Evolutionary conservation across 1,140 invertebrate species (phyloP).

Genomic region (Acromyrmex heyeri): DNA sequence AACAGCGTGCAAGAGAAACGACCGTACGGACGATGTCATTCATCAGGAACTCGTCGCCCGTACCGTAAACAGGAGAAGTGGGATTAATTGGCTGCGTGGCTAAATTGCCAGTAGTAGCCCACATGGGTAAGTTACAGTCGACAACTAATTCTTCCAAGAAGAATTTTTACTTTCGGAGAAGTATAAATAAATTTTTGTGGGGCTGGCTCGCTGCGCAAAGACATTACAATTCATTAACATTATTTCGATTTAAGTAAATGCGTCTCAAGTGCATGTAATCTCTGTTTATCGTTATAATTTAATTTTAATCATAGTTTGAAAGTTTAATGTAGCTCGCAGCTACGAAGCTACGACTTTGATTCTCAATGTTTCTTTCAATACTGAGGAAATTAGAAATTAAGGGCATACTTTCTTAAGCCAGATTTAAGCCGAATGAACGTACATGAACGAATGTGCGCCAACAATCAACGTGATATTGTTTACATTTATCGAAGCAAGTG

Average conservation of each 20-base stretch:
- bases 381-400: not conserved
- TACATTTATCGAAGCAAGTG: no score
- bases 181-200: not conserved
- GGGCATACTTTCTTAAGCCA: not conserved
- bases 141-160: slow-evolving; percentile 5
- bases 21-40: not conserved
- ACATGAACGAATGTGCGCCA: no score
- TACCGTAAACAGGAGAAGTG: slow-evolving; percentile 23
- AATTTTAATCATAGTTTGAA: not conserved
- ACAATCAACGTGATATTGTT: not conserved
- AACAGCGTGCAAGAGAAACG: not conserved
- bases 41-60: not conserved
- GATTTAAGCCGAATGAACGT: not conserved
- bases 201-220: not conserved
- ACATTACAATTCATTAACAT: not conserved
- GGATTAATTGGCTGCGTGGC: slow-evolving; percentile 41
- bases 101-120: slow-evolving; percentile 30
- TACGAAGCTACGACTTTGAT: slow-evolving; percentile 8
- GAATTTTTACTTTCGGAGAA: not conserved
- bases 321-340: not conserved
- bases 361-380: slow-evolving; percentile 10
- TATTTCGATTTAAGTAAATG: slow-evolving; percentile 21
- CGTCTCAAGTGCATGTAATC: not conserved
- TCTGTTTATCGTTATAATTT: slow-evolving; percentile 27
- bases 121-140: slow-evolving; percentile 37